A percentile compares a stretch with the other conserved stretches of the same genome.
Evolutionary conservation across 2,113 vertebrate species (phyloP).

Genomic region (Elanus axillaris): DNA sequence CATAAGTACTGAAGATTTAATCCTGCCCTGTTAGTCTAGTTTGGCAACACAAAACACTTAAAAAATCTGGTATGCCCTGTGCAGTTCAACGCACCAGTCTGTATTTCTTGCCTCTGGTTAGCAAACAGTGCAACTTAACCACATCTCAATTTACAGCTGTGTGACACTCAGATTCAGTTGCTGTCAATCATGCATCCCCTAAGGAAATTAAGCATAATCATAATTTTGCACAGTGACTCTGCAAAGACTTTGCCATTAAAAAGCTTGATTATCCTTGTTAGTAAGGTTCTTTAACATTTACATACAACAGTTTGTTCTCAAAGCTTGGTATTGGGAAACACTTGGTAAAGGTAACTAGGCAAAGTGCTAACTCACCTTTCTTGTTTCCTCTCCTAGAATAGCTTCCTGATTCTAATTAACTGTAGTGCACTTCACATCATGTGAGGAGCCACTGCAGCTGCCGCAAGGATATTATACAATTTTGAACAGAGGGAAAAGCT

Average conservation of each 20-base stretch:
- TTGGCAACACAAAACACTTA: background rate
- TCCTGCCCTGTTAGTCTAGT: background rate
- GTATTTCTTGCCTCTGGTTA: background rate
- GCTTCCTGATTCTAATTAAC: background rate
- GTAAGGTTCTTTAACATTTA: background rate
- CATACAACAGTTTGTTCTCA: background rate
- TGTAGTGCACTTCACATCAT: background rate
- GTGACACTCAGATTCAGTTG: background rate
- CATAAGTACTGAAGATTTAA: background rate
- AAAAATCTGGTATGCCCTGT: background rate
- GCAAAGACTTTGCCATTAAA: constrained; percentile 14
- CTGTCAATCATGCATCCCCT: constrained; percentile 20
- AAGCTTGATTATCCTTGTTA: constrained; percentile 1
- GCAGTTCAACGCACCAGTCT: background rate
- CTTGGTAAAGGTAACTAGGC: background rate
- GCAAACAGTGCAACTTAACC: background rate
- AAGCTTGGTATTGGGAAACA: background rate
- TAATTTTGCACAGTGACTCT: constrained; percentile 34
- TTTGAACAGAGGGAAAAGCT: background rate
- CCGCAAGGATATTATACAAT: background rate
- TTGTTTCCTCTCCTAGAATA: background rate
- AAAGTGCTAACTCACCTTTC: background rate
- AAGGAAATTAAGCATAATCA: constrained; percentile 32
- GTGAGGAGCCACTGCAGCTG: background rate
- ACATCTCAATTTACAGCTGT: background rate